Percentiles rank a stretch among this genome's conserved stretches.
phyloP scores from a whole-genome alignment of 2,113 vertebrate genomes.

The Erinaceus europaeus region DNA sequence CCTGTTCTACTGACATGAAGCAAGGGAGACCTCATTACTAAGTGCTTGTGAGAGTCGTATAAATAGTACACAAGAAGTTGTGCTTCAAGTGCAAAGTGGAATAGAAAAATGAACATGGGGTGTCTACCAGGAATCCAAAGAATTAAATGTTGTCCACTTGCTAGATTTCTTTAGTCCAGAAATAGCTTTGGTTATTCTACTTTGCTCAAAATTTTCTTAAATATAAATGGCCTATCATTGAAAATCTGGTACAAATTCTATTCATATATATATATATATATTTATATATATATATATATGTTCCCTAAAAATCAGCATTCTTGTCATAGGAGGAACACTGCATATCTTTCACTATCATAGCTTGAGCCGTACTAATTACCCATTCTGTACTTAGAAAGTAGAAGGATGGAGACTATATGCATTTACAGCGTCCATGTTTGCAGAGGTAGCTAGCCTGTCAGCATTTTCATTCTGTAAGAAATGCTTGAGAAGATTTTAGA shows the following conservation, averaged over 20 bases:
- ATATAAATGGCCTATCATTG: neutral
- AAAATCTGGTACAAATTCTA: slow-evolving; percentile 30
- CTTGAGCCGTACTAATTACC: slow-evolving; percentile 32
- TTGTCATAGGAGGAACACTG: slow-evolving; percentile 13
- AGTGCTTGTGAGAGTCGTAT: neutral
- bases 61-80: neutral
- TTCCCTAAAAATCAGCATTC: slow-evolving; percentile 52
- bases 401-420: slow-evolving; percentile 12
- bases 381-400: slow-evolving; percentile 66
- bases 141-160: neutral
- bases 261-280: no score
- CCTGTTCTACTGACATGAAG: neutral
- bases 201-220: neutral
- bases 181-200: slow-evolving; percentile 6
- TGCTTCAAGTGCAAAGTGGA: neutral
- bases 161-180: neutral
- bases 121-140: neutral
- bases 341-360: slow-evolving; percentile 29
- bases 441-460: slow-evolving; percentile 63
- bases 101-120: neutral
- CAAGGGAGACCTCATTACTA: neutral
- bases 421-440: slow-evolving; percentile 26
- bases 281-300: no score
- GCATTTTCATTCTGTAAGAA: slow-evolving; percentile 64
- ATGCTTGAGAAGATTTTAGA: slow-evolving; percentile 65